A percentile compares a stretch with the other conserved stretches of the same genome.
phyloP scores from a whole-genome alignment of 2,888 invertebrate genomes.

The Stratiomys singularior region DNA sequence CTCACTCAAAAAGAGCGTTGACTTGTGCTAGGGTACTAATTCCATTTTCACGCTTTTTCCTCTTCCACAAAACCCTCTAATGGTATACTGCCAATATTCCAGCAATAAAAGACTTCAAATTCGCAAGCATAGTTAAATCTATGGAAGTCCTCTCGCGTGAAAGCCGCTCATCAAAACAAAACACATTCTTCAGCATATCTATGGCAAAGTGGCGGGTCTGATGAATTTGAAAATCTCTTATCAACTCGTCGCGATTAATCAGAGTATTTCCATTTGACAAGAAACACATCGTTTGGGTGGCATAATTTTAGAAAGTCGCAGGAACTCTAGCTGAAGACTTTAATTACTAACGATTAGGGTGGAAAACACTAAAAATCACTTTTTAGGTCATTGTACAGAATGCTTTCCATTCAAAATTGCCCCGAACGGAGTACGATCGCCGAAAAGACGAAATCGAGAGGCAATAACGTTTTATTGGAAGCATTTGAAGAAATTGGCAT shows the following conservation, averaged over 20 bases:
- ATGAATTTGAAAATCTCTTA: neutral
- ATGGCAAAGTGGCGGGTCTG: neutral
- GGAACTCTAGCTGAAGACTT: neutral
- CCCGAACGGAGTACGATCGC: neutral
- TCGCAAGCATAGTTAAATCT: too few relatives aligned
- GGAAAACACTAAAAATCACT: neutral
- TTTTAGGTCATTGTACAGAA: slow-evolving; percentile 9
- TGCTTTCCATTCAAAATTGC: neutral
- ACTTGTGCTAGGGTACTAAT: too few relatives aligned
- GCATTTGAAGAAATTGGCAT: neutral
- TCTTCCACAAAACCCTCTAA: too few relatives aligned
- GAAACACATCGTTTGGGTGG: neutral
- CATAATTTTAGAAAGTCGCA: slow-evolving; percentile 12
- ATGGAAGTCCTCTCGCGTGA: too few relatives aligned
- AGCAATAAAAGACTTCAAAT: too few relatives aligned
- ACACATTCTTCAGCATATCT: neutral
- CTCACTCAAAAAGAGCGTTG: too few relatives aligned
- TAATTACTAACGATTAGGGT: slow-evolving; percentile 18
- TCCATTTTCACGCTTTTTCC: too few relatives aligned
- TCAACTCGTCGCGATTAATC: neutral
- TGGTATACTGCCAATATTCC: too few relatives aligned
- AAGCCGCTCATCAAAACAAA: too few relatives aligned
- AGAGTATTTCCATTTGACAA: neutral
- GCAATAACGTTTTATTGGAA: neutral
- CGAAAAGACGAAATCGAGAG: neutral